Evolutionary conservation across 1,140 invertebrate genomes (phyloP).

Genomic region (Polyergus mexicanus): DNA sequence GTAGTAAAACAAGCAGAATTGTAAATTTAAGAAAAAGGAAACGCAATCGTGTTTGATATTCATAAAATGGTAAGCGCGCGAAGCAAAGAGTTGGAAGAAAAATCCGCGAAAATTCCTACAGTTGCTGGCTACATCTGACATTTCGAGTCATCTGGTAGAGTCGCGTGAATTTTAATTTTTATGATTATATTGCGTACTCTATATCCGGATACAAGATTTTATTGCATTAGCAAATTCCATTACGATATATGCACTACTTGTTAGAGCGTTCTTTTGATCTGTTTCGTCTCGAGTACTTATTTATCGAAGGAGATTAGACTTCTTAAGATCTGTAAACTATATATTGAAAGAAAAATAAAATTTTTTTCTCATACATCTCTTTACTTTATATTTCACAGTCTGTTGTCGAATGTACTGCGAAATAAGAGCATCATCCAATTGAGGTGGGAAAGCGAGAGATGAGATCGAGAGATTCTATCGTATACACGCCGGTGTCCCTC

Average conservation of each 20-base stretch:
- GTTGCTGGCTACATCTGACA: slow-evolving; percentile 70
- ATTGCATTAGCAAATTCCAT: slow-evolving; percentile 20
- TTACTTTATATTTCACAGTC: slow-evolving; percentile 60
- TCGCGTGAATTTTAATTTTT: slow-evolving; percentile 58
- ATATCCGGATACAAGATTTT: background rate
- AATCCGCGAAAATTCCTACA: slow-evolving; percentile 58
- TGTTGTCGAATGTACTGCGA: slow-evolving; percentile 43
- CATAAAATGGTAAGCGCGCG: background rate
- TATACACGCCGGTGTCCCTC: slow-evolving; percentile 85
- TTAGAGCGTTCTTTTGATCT: background rate
- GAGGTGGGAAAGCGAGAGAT: slow-evolving; percentile 68
- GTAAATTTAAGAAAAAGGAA: background rate
- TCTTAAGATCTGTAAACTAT: too few relatives aligned
- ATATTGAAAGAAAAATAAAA: background rate
- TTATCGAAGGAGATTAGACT: too few relatives aligned
- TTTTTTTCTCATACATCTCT: background rate
- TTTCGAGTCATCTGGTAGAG: slow-evolving; percentile 63
- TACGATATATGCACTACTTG: background rate
- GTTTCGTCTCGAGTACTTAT: too few relatives aligned
- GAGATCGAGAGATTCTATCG: slow-evolving; percentile 84
- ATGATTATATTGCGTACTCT: slow-evolving; percentile 32
- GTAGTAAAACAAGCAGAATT: background rate
- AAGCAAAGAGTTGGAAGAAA: slow-evolving; percentile 35
- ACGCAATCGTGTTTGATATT: background rate
- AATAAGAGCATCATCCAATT: background rate